phyloP scores from a whole-genome alignment of 2,797 vertebrate species.

The Pachyuromys duprasi region DNA sequence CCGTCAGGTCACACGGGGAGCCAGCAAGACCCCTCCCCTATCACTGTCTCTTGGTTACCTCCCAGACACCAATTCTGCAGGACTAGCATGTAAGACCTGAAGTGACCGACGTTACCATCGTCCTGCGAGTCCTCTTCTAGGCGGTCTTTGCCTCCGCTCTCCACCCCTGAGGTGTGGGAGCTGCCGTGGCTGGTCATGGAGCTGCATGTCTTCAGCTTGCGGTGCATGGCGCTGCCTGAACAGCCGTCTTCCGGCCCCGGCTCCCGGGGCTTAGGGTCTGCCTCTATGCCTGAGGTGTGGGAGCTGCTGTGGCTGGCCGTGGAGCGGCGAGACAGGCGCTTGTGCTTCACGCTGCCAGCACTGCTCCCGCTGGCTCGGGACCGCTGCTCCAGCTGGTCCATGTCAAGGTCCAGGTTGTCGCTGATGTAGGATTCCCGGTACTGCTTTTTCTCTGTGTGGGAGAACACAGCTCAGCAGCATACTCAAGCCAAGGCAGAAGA shows the following conservation, averaged over 20 bases:
- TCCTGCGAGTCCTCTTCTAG: conserved; percentile 94
- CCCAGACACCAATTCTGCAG: neutral
- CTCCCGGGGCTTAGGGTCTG: conserved; percentile 90
- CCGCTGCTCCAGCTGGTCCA: conserved; percentile 96
- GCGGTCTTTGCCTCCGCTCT: conserved; percentile 96
- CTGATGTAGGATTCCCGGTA: conserved; percentile 99
- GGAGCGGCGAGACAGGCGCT: conserved; percentile 95
- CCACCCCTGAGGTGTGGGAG: conserved; percentile 98
- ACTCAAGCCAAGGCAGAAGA: neutral
- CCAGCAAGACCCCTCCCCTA: neutral
- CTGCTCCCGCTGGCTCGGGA: conserved; percentile 98
- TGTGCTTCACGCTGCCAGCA: conserved; percentile 92
- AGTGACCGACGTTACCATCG: conserved; percentile 88
- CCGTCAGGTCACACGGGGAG: neutral
- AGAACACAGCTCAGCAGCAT: fast-evolving
- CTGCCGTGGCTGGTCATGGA: conserved; percentile 97
- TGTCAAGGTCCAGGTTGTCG: conserved; percentile 97
- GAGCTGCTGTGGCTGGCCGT: conserved; percentile 97
- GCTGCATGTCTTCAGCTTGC: conserved; percentile 94
- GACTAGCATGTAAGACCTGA: fast-evolving
- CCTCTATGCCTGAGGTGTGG: conserved; percentile 97
- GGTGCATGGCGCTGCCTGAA: conserved; percentile 88
- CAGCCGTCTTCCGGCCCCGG: conserved; percentile 88
- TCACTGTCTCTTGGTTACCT: neutral
- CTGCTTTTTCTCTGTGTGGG: conserved; percentile 95